Conservation (phyloP, 2,888 invertebrate genomes). For the Drosophila macrospina region DNA sequence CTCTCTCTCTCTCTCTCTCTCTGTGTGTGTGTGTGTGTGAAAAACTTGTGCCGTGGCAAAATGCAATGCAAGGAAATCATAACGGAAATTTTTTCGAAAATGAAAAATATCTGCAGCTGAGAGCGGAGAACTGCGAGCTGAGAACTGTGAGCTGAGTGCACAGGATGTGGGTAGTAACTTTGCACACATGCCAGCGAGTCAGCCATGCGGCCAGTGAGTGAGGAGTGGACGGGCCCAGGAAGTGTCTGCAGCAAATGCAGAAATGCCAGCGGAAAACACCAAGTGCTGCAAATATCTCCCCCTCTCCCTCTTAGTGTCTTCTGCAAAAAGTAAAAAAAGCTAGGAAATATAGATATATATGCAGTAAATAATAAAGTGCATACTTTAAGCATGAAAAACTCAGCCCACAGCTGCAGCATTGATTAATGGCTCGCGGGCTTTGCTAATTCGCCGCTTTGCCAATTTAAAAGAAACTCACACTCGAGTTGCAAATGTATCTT, state of each 20-base stretch:
- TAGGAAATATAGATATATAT: conserved; percentile 36
- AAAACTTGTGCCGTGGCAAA: conserved; percentile 52
- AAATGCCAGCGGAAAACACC: conserved; percentile 58
- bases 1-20: too few species aligned
- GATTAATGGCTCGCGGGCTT: conserved; percentile 59
- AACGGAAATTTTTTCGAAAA: conserved; percentile 78
- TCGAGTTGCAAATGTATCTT: conserved; percentile 36
- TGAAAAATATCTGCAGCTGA: conserved; percentile 64
- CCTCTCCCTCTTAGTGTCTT: not conserved
- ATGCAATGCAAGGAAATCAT: conserved; percentile 75
- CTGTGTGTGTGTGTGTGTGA: conserved; percentile 34
- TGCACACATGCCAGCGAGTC: conserved; percentile 67
- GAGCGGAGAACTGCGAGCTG: too few species aligned
- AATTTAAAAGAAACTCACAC: conserved; percentile 21
- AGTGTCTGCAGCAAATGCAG: conserved; percentile 65
- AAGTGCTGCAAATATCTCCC: conserved; percentile 3
- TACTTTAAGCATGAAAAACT: conserved; percentile 46
- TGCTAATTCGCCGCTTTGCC: conserved; percentile 48
- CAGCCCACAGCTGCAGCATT: conserved; percentile 47
- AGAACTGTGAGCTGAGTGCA: conserved; percentile 51
- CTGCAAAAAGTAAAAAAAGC: too few species aligned
- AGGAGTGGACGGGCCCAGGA: conserved; percentile 51
- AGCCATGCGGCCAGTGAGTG: conserved; percentile 40
- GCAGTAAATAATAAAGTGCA: conserved; percentile 62
- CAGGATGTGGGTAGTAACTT: conserved; percentile 72